phyloP scores from a whole-genome alignment of 2,888 invertebrate genomes.

The Beris chalybata region DNA sequence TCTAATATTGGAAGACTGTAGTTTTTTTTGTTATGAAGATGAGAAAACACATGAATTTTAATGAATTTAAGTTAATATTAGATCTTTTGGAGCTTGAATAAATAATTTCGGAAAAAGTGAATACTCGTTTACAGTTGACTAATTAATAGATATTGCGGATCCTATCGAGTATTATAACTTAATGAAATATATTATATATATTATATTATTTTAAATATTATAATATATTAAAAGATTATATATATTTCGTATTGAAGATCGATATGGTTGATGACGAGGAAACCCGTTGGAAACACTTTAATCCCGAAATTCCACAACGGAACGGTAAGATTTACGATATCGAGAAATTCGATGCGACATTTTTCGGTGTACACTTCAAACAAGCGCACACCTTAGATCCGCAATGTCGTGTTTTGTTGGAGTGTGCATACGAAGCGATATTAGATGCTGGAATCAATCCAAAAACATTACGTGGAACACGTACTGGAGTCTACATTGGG shows the following conservation, averaged over 20 bases:
- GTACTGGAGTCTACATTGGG: slow-evolving; percentile 75
- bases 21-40: no score
- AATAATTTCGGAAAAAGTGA: no score
- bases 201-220: no score
- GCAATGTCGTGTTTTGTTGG: slow-evolving; percentile 75
- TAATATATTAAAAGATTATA: no score
- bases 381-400: slow-evolving; percentile 79
- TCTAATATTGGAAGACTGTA: no score
- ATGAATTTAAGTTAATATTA: no score
- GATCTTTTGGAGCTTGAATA: no score
- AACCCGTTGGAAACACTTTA: slow-evolving; percentile 73
- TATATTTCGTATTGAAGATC: slow-evolving; percentile 56
- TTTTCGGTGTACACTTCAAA: slow-evolving; percentile 74
- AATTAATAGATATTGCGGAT: no score
- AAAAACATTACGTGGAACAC: slow-evolving; percentile 63
- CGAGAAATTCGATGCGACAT: slow-evolving; percentile 74
- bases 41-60: no score
- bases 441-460: slow-evolving; percentile 76
- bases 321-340: slow-evolving; percentile 72
- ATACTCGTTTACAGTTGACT: no score
- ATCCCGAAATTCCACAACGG: slow-evolving; percentile 73
- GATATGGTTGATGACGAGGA: slow-evolving; percentile 83
- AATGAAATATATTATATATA: no score
- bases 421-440: slow-evolving; percentile 76
- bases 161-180: no score